Base-by-base conservation (phyloP, 2,113 vertebrate genomes). In the Ceyx margarethae region DNA sequence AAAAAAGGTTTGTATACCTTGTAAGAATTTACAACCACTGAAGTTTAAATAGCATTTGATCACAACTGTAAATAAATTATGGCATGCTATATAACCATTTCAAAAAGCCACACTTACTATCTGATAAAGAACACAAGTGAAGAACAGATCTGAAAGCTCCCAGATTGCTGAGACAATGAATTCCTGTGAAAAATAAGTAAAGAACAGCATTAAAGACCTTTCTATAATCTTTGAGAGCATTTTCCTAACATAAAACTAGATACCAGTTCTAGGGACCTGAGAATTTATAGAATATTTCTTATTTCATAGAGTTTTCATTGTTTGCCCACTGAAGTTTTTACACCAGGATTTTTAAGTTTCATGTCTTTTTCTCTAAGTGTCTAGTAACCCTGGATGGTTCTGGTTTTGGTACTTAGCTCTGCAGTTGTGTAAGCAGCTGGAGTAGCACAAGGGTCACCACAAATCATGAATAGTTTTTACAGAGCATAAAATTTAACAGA, bases 401-500 rank as follows among this genome's bases (percentile, higher is more conserved):
- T 29, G 50, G 26, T 16, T 65, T 45, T 37, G 66, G 19, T 31
- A 16, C 75, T 46, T 48, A 50, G 56, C 56, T 16, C 43, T 26
- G 7, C 74, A 79, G 64, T 62, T 53, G 54, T 50, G 72, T 75
- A 37, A 69, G 78, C 61, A 90, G 69, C 60, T 42, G 45, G 19
- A 56, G 71, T 0, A 71, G 35, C 91, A 93, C 9, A 1, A 19
- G 66, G 85, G 72, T 91, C 96, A 84, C 75, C 75, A 65, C 4
- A 68, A 95, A 85, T 69, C 29, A 10, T 77, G 53, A 94, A 40
- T 62, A 85, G 37, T 35, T 87, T 84, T 58, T 50, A 77, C 51
- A 86, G 79, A 85, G 69, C 79, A 92, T 94, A 91, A 96, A 89
- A 95, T 88, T 89, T 96, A 94, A 94, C 89, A 96, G 65, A 93